Evolutionary conservation across 2,113 vertebrate species (phyloP).

Genomic region (Kobus ellipsiprymnus): DNA sequence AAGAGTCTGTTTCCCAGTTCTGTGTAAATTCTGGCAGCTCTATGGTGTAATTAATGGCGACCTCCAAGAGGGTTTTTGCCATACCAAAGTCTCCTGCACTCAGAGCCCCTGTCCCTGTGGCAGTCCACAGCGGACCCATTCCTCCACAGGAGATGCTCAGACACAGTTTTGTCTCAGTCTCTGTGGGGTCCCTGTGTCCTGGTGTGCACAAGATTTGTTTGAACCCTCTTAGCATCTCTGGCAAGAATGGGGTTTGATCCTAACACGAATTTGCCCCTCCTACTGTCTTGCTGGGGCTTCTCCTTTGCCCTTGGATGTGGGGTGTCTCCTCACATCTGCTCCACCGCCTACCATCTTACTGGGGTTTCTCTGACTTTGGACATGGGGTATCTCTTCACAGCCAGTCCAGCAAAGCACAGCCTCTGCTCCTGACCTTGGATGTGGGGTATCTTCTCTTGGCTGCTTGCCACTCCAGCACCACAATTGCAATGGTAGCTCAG

Average conservation of each 20-base stretch:
- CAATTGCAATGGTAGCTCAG: not conserved
- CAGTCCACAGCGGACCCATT: rapidly evolving
- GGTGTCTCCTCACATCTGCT: not conserved
- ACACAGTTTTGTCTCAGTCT: not conserved
- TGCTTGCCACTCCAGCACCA: not conserved
- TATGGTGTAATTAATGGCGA: not conserved
- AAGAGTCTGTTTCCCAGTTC: not conserved
- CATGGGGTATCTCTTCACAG: not conserved
- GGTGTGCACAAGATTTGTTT: not conserved
- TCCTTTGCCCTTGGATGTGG: not conserved
- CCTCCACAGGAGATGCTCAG: not conserved
- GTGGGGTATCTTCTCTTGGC: not conserved
- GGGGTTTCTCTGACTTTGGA: not conserved
- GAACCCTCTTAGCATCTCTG: not conserved
- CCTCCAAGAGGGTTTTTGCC: not conserved
- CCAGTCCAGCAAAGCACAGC: not conserved
- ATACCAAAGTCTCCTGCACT: not conserved
- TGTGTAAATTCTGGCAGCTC: not conserved
- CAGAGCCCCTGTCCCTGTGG: not conserved
- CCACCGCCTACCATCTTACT: too few relatives aligned
- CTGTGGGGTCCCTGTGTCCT: not conserved
- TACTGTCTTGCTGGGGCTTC: not conserved
- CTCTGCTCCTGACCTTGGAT: rapidly evolving
- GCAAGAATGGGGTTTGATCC: not conserved
- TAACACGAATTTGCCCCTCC: not conserved